Percentiles rank a stretch among this genome's conserved stretches.
These are phyloP conservation scores for Microtus oregoni DNA, from an alignment of 2,113 vertebrate genomes.

Conservation along the genomic window DNA sequence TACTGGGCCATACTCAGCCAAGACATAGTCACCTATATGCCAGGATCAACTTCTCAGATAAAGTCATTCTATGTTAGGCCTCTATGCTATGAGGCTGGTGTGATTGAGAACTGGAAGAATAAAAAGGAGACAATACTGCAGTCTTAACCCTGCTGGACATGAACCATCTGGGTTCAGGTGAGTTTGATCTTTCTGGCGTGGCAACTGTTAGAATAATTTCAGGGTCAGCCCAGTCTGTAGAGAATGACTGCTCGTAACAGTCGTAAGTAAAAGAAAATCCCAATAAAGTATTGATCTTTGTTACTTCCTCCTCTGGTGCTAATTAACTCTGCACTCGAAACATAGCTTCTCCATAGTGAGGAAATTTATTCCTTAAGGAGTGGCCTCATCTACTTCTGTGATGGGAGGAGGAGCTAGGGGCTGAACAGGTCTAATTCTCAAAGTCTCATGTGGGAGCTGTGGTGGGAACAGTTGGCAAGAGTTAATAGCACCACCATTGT, in stretches of 20 bases:
- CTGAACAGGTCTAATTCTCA: accelerated
- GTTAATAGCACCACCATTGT: accelerated
- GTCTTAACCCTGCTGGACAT: neutral
- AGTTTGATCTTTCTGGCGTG: neutral
- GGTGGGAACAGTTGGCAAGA: neutral
- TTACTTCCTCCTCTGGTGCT: conserved; percentile 15
- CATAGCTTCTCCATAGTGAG: neutral
- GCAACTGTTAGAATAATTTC: conserved; percentile 35
- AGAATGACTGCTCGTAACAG: conserved; percentile 24
- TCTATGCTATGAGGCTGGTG: neutral
- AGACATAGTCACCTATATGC: neutral
- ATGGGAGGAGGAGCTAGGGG: neutral
- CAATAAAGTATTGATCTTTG: conserved; percentile 51
- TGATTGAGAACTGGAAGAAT: neutral
- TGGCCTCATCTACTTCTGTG: neutral
- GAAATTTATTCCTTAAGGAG: neutral
- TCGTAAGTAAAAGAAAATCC: conserved; percentile 44
- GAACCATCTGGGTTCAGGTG: conserved; percentile 3
- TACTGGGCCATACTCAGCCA: accelerated
- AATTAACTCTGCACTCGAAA: conserved; percentile 35
- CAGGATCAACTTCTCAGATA: neutral
- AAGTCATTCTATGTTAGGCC: neutral
- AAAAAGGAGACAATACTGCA: neutral
- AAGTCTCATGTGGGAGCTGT: accelerated
- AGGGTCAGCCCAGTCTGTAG: conserved; percentile 27